These are phyloP conservation scores for Chlamydotis undulata DNA, from an alignment of 2,113 vertebrate genomes.

Conservation along the genomic window DNA sequence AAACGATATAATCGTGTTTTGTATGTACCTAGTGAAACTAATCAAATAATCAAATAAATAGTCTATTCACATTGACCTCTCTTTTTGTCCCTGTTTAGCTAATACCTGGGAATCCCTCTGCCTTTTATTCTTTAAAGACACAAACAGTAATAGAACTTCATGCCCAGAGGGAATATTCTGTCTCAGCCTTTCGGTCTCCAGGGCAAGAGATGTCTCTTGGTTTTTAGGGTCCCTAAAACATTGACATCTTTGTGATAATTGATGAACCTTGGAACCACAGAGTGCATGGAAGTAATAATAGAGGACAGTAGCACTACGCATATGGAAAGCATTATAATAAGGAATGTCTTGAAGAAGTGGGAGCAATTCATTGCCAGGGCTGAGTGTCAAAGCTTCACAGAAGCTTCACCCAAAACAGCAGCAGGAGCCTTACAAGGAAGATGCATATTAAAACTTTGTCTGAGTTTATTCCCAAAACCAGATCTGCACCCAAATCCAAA, in stretches of 20 bases:
- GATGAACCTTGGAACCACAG: accelerated
- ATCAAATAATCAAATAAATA: background rate
- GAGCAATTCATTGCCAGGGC: background rate
- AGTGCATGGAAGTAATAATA: background rate
- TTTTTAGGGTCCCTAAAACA: background rate
- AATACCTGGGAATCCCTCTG: background rate
- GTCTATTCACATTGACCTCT: background rate
- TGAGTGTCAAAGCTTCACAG: background rate
- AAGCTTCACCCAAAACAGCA: background rate
- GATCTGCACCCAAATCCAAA: background rate
- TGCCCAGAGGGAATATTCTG: background rate
- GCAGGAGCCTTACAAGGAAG: background rate
- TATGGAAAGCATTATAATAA: background rate
- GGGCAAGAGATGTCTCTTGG: background rate
- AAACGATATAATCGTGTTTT: background rate
- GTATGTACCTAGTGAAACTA: background rate
- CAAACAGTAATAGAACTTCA: background rate
- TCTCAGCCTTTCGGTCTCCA: background rate
- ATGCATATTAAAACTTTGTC: background rate
- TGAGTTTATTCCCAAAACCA: background rate
- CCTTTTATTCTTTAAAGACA: background rate
- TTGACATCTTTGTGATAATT: background rate
- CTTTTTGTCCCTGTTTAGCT: background rate
- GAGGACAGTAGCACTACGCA: background rate
- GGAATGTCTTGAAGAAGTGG: background rate